Evolutionary conservation across 2,888 invertebrate genomes (phyloP).

Genomic region (Parthenolecanium corni): DNA sequence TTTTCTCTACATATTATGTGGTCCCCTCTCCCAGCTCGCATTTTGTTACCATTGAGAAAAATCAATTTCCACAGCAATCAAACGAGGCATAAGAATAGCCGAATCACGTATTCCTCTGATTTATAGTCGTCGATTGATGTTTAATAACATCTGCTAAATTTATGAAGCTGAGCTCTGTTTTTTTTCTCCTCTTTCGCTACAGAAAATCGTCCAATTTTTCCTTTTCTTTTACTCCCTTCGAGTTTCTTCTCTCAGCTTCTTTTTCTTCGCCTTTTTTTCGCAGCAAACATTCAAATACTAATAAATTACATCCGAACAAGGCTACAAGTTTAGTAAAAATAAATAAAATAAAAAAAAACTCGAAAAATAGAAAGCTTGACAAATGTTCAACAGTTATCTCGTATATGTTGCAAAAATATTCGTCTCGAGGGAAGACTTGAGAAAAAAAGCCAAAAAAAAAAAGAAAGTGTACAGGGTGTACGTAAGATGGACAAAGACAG

Average conservation of each 20-base stretch:
- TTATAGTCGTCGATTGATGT: background rate
- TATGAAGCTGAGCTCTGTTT: background rate
- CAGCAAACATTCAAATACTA: conserved; percentile 24
- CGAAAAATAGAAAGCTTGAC: conserved; percentile 27
- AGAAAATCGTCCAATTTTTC: background rate
- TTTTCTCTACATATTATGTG: too few species aligned
- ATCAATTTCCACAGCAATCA: too few species aligned
- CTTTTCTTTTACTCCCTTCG: background rate
- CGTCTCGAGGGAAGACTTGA: conserved; percentile 20
- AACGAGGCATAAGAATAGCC: too few species aligned
- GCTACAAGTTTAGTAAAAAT: conserved; percentile 15
- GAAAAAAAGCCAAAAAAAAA: background rate
- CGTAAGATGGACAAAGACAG: background rate
- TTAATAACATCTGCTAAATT: conserved; percentile 7
- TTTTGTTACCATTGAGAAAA: too few species aligned
- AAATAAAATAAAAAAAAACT: background rate
- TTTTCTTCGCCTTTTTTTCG: conserved; percentile 13
- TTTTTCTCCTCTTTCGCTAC: background rate
- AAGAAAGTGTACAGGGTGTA: background rate
- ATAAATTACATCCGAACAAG: conserved; percentile 23
- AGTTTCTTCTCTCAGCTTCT: background rate
- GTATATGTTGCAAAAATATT: conserved; percentile 29
- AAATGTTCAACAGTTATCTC: conserved; percentile 28
- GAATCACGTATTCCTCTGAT: too few species aligned
- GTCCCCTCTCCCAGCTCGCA: too few species aligned